Evolutionary conservation across 2,888 invertebrate genomes (phyloP).

Genomic region (Mycalesis mineus): DNA sequence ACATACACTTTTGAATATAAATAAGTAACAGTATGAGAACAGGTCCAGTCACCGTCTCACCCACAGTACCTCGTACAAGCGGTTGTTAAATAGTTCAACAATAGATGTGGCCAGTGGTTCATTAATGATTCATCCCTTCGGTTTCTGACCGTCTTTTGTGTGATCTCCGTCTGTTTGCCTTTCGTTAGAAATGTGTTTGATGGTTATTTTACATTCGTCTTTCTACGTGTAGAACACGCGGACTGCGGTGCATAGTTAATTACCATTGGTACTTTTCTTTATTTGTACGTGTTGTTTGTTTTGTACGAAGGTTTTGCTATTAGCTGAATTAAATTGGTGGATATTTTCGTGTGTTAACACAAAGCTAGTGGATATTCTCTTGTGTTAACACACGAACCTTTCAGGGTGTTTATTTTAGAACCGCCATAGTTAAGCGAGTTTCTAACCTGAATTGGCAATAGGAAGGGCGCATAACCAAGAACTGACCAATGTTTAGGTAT

Average conservation of each 20-base stretch:
- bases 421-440: too few relatives aligned
- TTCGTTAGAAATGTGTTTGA: slow-evolving; percentile 30
- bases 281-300: slow-evolving; percentile 21
- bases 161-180: slow-evolving; percentile 47
- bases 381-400: too few relatives aligned
- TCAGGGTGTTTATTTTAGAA: too few relatives aligned
- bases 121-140: slow-evolving; percentile 66
- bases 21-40: neutral
- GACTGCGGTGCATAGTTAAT: slow-evolving; percentile 29
- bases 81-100: slow-evolving; percentile 71
- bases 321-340: neutral
- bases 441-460: too few relatives aligned
- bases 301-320: slow-evolving; percentile 2
- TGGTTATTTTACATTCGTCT: slow-evolving; percentile 33
- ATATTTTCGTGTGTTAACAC: neutral
- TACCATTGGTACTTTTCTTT: slow-evolving; percentile 29
- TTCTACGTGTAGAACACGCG: slow-evolving; percentile 22
- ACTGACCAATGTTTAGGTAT: too few relatives aligned
- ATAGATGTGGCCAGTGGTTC: slow-evolving; percentile 60
- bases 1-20: too few relatives aligned
- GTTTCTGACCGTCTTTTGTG: slow-evolving; percentile 63
- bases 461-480: too few relatives aligned
- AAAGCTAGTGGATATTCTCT: too few relatives aligned
- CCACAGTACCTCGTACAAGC: slow-evolving; percentile 38
- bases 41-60: slow-evolving; percentile 7